Evolutionary conservation across 2,888 invertebrate species (phyloP).

Genomic region (Dryococelus australis): DNA sequence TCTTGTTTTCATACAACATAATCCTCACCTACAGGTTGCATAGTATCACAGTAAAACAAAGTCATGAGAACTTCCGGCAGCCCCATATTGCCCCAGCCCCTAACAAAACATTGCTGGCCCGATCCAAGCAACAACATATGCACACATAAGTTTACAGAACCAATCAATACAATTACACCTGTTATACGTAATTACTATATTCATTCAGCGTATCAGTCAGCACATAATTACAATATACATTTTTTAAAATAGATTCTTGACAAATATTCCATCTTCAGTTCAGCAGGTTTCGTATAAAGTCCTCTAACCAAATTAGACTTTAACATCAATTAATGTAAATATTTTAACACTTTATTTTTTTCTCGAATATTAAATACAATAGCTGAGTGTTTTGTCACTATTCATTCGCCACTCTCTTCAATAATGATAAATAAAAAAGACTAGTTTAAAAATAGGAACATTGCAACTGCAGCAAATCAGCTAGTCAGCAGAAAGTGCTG

Average conservation of each 20-base stretch:
- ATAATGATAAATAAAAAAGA: slow-evolving; percentile 50
- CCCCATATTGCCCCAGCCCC: slow-evolving; percentile 44
- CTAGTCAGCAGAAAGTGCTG: slow-evolving; percentile 37
- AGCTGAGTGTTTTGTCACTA: slow-evolving; percentile 25
- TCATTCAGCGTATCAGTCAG: background rate
- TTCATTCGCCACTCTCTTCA: slow-evolving; percentile 30
- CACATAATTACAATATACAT: background rate
- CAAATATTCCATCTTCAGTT: slow-evolving; percentile 5
- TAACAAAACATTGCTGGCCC: slow-evolving; percentile 36
- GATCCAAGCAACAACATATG: slow-evolving; percentile 35
- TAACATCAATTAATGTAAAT: slow-evolving; percentile 6
- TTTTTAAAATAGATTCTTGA: background rate
- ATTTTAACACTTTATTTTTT: slow-evolving; percentile 27
- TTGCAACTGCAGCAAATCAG: slow-evolving; percentile 52
- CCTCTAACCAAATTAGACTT: slow-evolving; percentile 20
- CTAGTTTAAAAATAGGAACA: slow-evolving; percentile 65
- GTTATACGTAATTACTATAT: background rate
- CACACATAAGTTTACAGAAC: slow-evolving; percentile 33
- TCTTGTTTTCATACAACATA: slow-evolving; percentile 21
- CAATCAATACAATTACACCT: slow-evolving; percentile 35
- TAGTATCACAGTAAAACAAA: slow-evolving; percentile 49
- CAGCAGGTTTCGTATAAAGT: slow-evolving; percentile 7
- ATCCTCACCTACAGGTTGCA: slow-evolving; percentile 44
- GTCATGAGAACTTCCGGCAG: slow-evolving; percentile 35
- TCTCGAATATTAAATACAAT: slow-evolving; percentile 20